Evolutionary conservation across 2,797 vertebrate genomes (phyloP).

Genomic region (Knipowitschia caucasica): DNA sequence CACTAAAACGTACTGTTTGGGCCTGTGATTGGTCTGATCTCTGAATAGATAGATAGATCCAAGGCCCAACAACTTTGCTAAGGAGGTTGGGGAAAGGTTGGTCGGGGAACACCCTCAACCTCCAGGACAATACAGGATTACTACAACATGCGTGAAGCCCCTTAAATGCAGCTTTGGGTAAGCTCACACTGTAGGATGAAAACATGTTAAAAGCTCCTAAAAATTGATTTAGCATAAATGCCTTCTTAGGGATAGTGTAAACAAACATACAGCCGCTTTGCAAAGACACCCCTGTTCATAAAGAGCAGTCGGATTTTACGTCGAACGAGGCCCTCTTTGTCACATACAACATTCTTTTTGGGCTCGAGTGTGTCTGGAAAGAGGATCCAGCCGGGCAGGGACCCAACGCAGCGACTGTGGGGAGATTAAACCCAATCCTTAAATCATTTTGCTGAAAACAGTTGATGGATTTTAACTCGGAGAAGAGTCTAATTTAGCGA

Average conservation of each 20-base stretch:
- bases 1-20: too few relatives aligned
- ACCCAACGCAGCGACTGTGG: conserved; percentile 34
- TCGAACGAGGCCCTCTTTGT: not conserved
- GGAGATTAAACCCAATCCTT: conserved; percentile 48
- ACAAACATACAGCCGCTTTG: not conserved
- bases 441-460: conserved; percentile 32
- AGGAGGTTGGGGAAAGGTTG: not conserved
- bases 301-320: not conserved
- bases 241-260: not conserved
- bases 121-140: not conserved
- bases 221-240: not conserved
- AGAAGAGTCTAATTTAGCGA: conserved; percentile 34
- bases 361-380: conserved; percentile 22
- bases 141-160: not conserved
- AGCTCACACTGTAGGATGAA: not conserved
- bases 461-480: conserved; percentile 33
- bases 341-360: conserved; percentile 17
- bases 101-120: not conserved
- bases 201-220: not conserved
- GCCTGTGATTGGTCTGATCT: too few relatives aligned
- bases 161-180: not conserved
- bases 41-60: too few relatives aligned
- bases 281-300: not conserved
- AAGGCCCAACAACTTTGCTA: too few relatives aligned
- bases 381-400: conserved; percentile 25